Evolutionary conservation across 2,888 invertebrate species (phyloP).

Genomic region (Caenorhabditis uteleia): DNA sequence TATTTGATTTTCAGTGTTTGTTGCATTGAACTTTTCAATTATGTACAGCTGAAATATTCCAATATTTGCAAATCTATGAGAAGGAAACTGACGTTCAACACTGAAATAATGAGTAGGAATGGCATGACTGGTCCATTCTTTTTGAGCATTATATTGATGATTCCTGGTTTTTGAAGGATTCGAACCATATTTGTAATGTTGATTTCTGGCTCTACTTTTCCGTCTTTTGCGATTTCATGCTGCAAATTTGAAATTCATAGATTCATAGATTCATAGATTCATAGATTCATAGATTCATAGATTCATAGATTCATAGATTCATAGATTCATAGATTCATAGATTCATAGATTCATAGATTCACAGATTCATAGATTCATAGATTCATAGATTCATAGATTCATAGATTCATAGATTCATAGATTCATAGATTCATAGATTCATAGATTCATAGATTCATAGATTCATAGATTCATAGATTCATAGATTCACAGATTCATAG

Average conservation of each 20-base stretch:
- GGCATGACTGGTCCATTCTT: conserved; percentile 54
- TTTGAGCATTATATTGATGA: conserved; percentile 49
- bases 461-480: too few species aligned
- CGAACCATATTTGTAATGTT: conserved; percentile 34
- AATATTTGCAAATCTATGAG: neutral
- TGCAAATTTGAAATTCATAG: too few species aligned
- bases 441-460: too few species aligned
- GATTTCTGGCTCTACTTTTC: conserved; percentile 9
- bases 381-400: too few species aligned
- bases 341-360: too few species aligned
- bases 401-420: too few species aligned
- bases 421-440: too few species aligned
- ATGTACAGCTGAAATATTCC: conserved; percentile 47
- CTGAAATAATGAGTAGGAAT: conserved; percentile 45
- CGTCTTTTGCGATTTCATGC: conserved; percentile 26
- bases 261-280: neutral
- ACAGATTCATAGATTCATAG: too few species aligned
- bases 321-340: neutral
- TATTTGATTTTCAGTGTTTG: conserved; percentile 43
- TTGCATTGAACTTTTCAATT: conserved; percentile 54
- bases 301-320: neutral
- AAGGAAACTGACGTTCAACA: conserved; percentile 40
- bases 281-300: neutral
- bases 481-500: too few species aligned
- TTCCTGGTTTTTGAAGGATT: conserved; percentile 46